phyloP scores from a whole-genome alignment of 2,888 invertebrate genomes.

The Xestia rhomboidea region DNA sequence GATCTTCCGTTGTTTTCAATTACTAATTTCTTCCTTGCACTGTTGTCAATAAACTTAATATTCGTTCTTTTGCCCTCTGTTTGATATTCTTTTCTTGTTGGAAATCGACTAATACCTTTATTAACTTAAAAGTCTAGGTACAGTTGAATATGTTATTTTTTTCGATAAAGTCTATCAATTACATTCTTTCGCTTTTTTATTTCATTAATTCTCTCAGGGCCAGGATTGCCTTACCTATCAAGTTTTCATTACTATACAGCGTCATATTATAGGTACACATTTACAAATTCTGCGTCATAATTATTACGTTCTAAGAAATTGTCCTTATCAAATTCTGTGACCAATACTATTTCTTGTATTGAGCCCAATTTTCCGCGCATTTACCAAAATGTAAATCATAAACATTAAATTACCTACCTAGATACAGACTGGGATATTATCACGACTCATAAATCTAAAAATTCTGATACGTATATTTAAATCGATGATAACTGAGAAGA shows the following conservation, averaged over 20 bases:
- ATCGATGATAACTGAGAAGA: conserved; percentile 42
- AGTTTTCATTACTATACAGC: background rate
- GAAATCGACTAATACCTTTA: background rate
- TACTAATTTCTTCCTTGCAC: background rate
- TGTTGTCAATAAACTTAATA: background rate
- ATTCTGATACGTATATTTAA: conserved; percentile 35
- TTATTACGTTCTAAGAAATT: background rate
- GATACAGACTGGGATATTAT: conserved; percentile 23
- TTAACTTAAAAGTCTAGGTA: background rate
- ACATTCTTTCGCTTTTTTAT: background rate
- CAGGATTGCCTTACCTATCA: background rate
- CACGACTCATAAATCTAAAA: conserved; percentile 50
- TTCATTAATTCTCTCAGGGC: background rate
- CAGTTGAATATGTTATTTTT: background rate
- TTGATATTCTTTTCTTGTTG: background rate
- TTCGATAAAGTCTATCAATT: too few species aligned
- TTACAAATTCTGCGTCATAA: background rate
- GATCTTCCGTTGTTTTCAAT: background rate
- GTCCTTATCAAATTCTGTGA: background rate
- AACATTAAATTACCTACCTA: background rate
- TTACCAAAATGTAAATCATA: background rate
- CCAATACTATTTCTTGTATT: background rate
- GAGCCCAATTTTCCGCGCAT: background rate
- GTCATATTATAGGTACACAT: background rate
- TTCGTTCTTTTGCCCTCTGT: background rate